These are phyloP conservation scores for Drosophila meridionalis DNA, from an alignment of 2,888 invertebrate species.

Conservation along the genomic window DNA sequence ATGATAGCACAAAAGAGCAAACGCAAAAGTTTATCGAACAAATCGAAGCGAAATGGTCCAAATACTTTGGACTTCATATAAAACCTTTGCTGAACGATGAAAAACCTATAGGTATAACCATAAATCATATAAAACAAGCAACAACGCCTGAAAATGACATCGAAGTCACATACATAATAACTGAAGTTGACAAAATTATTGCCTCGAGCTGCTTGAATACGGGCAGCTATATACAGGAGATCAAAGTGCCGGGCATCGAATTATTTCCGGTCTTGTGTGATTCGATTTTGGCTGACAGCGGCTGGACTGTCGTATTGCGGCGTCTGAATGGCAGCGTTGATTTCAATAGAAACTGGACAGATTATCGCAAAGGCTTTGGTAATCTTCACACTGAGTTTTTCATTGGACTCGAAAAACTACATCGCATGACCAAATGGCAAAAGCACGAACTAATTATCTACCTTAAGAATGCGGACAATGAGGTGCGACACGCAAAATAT, in stretches of 20 bases:
- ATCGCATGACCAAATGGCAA: constrained; percentile 83
- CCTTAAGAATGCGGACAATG: constrained; percentile 87
- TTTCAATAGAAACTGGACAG: constrained; percentile 88
- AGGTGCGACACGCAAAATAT: constrained; percentile 87
- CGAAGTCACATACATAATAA: neutral
- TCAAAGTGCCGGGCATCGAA: constrained; percentile 9
- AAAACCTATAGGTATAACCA: neutral
- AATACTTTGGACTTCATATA: constrained; percentile 20
- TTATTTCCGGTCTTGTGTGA: constrained; percentile 87
- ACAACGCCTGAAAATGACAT: neutral
- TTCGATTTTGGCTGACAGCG: constrained; percentile 86
- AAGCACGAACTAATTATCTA: constrained; percentile 87
- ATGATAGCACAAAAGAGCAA: neutral
- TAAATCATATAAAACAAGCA: neutral
- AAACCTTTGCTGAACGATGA: neutral
- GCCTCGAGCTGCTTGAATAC: neutral
- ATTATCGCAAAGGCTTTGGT: constrained; percentile 89
- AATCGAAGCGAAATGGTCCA: constrained; percentile 16
- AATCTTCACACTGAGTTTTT: constrained; percentile 89
- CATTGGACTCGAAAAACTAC: constrained; percentile 89
- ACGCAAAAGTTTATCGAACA: neutral
- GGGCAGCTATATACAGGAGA: constrained; percentile 1
- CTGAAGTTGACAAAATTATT: neutral
- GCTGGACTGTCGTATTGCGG: constrained; percentile 89
- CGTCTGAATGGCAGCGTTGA: constrained; percentile 88